Percentiles rank a stretch among this genome's conserved stretches.
Evolutionary conservation across 1,140 invertebrate species (phyloP).

Genomic region (Thereuonema tuberculata): DNA sequence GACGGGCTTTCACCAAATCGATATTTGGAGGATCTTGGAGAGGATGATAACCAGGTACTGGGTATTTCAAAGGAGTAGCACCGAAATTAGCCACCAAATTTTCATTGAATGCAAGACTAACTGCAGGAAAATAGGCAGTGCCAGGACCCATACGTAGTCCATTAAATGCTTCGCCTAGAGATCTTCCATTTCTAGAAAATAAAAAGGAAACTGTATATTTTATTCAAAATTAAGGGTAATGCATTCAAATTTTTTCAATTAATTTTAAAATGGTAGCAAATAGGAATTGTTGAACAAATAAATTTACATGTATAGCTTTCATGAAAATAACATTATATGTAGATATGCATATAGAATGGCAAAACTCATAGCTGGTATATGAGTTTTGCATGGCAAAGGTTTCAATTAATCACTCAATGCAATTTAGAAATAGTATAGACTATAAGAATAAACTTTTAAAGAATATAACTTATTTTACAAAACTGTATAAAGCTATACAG

Average conservation of each 20-base stretch:
- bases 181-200: conserved; percentile 50
- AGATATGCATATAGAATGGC: no score
- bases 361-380: no score
- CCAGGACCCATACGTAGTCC: conserved; percentile 52
- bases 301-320: no score
- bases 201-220: no score
- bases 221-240: neutral
- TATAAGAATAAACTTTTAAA: no score
- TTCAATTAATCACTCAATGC: no score
- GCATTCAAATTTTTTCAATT: neutral
- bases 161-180: conserved; percentile 56
- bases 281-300: neutral
- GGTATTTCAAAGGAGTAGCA: conserved; percentile 51
- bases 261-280: no score
- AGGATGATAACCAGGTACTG: conserved; percentile 48
- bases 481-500: no score
- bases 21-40: conserved; percentile 45
- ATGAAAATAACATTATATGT: no score
- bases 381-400: no score
- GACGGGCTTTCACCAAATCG: conserved; percentile 38
- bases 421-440: no score
- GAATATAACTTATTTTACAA: no score
- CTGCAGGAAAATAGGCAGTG: conserved; percentile 57
- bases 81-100: conserved; percentile 68
- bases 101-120: conserved; percentile 58